A percentile compares a stretch with the other conserved stretches of the same genome.
Evolutionary conservation across 2,797 vertebrate genomes (phyloP).

Genomic region (Sibirionetta formosa): DNA sequence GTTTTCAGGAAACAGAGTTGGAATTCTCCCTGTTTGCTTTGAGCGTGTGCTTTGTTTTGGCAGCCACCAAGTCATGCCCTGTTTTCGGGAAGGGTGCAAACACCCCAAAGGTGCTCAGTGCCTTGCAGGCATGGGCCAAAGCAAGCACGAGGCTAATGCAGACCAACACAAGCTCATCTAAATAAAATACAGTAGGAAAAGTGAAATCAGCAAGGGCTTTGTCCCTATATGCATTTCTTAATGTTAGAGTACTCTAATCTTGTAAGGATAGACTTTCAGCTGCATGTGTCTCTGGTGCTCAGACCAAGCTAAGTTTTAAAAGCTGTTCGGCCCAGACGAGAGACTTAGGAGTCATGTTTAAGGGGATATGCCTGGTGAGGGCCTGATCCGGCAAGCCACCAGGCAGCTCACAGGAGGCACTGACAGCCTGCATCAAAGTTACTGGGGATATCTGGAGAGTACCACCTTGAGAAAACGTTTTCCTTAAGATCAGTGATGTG

Average conservation of each 20-base stretch:
- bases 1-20: background rate
- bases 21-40: background rate
- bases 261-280: background rate
- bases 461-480: background rate
- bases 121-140: background rate
- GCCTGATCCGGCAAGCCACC: background rate
- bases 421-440: background rate
- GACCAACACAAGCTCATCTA: background rate
- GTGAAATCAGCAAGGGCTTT: background rate
- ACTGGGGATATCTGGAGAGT: background rate
- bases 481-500: slow-evolving; percentile 24
- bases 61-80: background rate
- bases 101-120: background rate
- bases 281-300: background rate
- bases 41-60: background rate
- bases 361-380: background rate
- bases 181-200: background rate
- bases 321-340: background rate
- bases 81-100: rapidly evolving
- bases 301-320: background rate
- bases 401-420: background rate
- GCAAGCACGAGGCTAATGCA: background rate
- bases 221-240: background rate
- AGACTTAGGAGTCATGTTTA: background rate
- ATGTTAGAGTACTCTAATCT: background rate